phyloP scores from a whole-genome alignment of 2,113 vertebrate genomes.

The Xenus cinereus region DNA sequence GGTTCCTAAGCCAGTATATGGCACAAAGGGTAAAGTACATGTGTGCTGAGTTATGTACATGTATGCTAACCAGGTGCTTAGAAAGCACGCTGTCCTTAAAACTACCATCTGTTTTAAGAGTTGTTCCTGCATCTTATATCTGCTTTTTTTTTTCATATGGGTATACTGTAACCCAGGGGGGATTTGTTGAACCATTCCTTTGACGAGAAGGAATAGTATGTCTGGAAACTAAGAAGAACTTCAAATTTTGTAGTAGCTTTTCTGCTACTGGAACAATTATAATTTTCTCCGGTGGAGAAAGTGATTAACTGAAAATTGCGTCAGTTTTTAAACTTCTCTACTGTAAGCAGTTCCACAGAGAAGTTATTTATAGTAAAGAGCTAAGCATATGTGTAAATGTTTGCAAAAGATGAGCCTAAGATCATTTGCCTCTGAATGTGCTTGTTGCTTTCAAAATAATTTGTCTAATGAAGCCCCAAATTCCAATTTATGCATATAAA shows the following conservation, averaged over 20 bases:
- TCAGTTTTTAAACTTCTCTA: not conserved
- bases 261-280: not conserved
- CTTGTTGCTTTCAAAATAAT: not conserved
- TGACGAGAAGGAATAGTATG: fast-evolving
- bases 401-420: not conserved
- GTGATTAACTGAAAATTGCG: not conserved
- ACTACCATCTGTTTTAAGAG: not conserved
- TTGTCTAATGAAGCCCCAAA: not conserved
- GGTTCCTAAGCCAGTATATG: not conserved
- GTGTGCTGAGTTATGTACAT: not conserved
- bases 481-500: not conserved
- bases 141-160: not conserved
- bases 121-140: not conserved
- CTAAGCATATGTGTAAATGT: not conserved
- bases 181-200: not conserved
- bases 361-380: not conserved
- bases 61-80: not conserved
- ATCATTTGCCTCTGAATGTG: not conserved
- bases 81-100: not conserved
- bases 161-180: not conserved
- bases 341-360: not conserved
- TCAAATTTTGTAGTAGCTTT: not conserved
- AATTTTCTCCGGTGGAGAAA: not conserved
- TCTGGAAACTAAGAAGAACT: not conserved
- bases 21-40: not conserved